These are phyloP conservation scores for Tichodroma muraria DNA, from an alignment of 2,113 vertebrate species.

Conservation along the genomic window DNA sequence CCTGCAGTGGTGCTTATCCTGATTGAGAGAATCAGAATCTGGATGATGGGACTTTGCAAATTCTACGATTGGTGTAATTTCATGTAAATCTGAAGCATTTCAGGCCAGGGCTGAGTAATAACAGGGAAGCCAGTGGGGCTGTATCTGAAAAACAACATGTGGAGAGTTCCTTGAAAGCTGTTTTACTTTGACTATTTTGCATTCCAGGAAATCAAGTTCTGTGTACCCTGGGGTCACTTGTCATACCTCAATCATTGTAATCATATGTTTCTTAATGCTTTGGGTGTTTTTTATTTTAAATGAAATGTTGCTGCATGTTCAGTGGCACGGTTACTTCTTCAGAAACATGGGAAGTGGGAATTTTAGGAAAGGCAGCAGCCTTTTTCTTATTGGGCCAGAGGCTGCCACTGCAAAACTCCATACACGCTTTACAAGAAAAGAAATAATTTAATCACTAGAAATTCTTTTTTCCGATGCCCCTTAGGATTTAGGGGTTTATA, in stretches of 20 bases:
- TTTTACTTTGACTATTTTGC: not conserved
- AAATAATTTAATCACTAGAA: not conserved
- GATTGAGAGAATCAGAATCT: not conserved
- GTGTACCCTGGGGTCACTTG: not conserved
- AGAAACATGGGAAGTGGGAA: not conserved
- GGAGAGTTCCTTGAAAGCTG: not conserved
- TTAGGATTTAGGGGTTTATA: not conserved
- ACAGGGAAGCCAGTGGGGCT: not conserved
- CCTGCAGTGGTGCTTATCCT: not conserved
- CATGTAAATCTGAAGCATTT: not conserved
- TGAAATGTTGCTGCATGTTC: not conserved
- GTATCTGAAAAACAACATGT: not conserved
- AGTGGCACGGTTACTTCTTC: not conserved
- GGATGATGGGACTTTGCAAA: not conserved
- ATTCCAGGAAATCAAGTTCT: not conserved
- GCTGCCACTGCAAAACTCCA: not conserved
- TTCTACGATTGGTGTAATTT: not conserved
- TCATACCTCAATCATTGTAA: not conserved
- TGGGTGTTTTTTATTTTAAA: not conserved
- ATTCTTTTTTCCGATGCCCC: not conserved
- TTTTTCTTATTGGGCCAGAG: not conserved
- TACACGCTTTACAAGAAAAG: not conserved
- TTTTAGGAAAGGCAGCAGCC: not conserved
- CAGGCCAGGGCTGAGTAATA: not conserved
- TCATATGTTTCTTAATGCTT: not conserved